Evolutionary conservation across 2,113 vertebrate species (phyloP), one percentile per base, ranked within the genome.

Genomic region (Xiphophorus hellerii): DNA sequence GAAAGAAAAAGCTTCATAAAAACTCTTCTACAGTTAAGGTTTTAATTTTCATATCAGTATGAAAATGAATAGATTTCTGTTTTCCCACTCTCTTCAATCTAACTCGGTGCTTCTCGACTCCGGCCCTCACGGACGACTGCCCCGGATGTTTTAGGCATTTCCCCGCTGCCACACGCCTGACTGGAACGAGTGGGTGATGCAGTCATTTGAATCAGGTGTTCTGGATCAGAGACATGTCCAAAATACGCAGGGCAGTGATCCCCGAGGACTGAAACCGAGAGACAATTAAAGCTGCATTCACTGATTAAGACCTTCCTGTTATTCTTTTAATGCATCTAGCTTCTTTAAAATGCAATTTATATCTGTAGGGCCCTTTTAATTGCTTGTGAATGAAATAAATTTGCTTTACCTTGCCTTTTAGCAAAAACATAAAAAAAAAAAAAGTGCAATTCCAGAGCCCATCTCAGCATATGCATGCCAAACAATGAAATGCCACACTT

Each of bases 391-490:
- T n/a, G 20, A 58, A 20, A 58, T 58, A 58, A 58, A 58, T 25
- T 58, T n/a, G 51, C 51, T 58, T 39, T 14, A 39, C 8, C 11
- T 39, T 39, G 1, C 6, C 15, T 75, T 66, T 66, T 61, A 9
- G 13, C 5, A 62, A 28, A 62, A 29, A 35, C 28, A 28, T 28
- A 75, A 77, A 54, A 11, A 25, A 37, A 9, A 61, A 17, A 62
- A 42, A 27, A 73, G 77, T 61, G 17, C 27, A 37, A 9, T 79
- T 11, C 62, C 28, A 76, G 66, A 63, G 14, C 7, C 27, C 62
- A 58, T 30, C 39, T 44, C 15, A 64, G 54, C 31, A 29, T 68
- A 81, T 76, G 64, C 78, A 87, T 81, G 65, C 78, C 86, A 82
- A 74, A 74, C 30, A 74, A 69, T 66, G 31, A 29, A 66, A 71